Evolutionary conservation across 2,113 vertebrate genomes (phyloP), one percentile per base, ranked within the genome.

Genomic region (Gallinago undulata): DNA sequence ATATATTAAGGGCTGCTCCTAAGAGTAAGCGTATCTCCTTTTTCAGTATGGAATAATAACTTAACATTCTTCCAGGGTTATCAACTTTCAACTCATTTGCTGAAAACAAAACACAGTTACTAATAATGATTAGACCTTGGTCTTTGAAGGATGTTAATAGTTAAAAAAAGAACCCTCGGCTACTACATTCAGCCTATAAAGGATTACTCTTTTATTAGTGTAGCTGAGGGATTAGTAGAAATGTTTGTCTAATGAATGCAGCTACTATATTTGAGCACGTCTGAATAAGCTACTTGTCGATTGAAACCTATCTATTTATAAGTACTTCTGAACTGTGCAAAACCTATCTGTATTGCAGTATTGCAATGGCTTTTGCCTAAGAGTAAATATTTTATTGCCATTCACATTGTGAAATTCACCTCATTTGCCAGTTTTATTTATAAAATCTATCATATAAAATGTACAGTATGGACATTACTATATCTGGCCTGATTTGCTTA

Each of bases 161-260:
- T 77, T 93, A 93, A 96, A 97, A 95, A 96, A 89, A 96, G 81
- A 95, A 91, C 51, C 50, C 81, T 93, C 51, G 88, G 86, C 84
- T 81, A 86, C 94, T 77, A 91, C 90, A 90, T 69, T 94, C 33
- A 86, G 67, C 53, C 92, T 94, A 60, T 72, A 80, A 92, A 89
- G 94, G 96, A 97, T 95, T 94, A 91, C 74, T 93, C 91, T 97
- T 97, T 97, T 97, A 98, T 97, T 97, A 97, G 94, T 47, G 87
- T 95, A 94, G 94, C 90, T 85, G 62, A 96, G 95, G 96, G 96
- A 97, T 97, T 97, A 98, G 96, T 51, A 89, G 96, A 95, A 97
- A 97, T 94, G 95, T 97, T 97, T 97, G 72, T 94, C 94, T 97
- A 97, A 98, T 98, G 98, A 98, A 98, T 97, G 87, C 87, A 96